Evolutionary conservation across 2,113 vertebrate genomes (phyloP).

Genomic region (Nothoprocta pentlandii): DNA sequence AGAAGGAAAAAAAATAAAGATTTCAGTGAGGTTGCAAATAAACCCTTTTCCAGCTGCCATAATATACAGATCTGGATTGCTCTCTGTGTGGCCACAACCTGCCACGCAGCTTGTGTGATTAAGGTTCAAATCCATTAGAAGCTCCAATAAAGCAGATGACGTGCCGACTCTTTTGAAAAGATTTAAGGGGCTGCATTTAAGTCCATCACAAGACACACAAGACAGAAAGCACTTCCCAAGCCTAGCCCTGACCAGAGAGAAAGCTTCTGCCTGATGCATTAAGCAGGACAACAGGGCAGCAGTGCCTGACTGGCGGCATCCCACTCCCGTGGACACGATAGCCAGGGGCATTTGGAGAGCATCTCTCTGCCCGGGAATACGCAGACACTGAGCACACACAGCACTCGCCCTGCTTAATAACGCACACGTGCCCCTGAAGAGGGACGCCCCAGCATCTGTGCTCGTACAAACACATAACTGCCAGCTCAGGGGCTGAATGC

Average conservation of each 20-base stretch:
- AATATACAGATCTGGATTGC: neutral
- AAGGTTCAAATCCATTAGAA: neutral
- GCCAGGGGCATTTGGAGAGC: neutral
- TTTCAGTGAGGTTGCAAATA: neutral
- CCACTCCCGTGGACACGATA: neutral
- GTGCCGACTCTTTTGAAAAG: neutral
- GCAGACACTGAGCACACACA: neutral
- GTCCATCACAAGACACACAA: neutral
- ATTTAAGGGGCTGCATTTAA: neutral
- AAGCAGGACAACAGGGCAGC: neutral
- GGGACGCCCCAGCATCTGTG: neutral
- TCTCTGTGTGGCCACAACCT: neutral
- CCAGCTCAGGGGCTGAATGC: neutral
- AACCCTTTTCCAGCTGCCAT: neutral
- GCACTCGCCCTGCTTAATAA: neutral
- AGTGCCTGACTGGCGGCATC: accelerated
- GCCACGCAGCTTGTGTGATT: neutral
- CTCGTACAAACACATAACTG: accelerated
- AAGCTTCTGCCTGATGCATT: neutral
- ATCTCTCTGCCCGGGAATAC: neutral
- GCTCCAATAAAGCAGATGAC: neutral
- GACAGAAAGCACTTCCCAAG: neutral
- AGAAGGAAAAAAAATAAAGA: neutral
- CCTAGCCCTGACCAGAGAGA: neutral
- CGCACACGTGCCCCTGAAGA: neutral